Conservation (phyloP, 2,113 vertebrate species). For the Corythaeola cristata region DNA sequence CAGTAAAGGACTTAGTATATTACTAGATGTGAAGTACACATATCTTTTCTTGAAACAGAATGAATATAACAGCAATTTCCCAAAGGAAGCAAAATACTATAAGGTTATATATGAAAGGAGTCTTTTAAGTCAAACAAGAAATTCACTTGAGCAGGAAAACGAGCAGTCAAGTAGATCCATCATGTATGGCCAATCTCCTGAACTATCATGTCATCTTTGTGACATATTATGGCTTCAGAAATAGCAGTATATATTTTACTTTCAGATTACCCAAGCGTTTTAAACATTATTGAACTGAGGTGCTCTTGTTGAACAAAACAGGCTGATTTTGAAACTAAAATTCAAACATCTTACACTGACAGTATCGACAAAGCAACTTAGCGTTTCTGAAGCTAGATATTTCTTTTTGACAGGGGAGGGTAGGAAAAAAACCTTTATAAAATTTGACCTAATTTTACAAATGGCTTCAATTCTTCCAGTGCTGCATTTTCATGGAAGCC, state of each 20-base stretch:
- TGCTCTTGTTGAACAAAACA: background rate
- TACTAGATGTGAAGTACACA: background rate
- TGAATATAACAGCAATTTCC: background rate
- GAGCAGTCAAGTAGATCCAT: fast-evolving
- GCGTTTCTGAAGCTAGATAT: background rate
- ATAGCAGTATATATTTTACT: background rate
- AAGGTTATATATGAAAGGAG: background rate
- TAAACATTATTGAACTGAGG: background rate
- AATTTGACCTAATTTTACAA: background rate
- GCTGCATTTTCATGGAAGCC: background rate
- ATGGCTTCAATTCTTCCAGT: background rate
- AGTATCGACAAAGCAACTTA: background rate
- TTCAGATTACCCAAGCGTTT: background rate
- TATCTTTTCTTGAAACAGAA: background rate
- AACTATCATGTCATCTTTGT: background rate
- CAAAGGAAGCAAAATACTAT: background rate
- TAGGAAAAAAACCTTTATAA: background rate
- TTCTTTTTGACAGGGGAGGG: background rate
- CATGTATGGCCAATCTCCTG: background rate
- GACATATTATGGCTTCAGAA: background rate
- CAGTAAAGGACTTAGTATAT: background rate
- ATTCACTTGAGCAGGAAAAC: background rate
- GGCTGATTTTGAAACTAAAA: background rate
- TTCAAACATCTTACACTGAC: background rate
- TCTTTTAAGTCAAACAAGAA: background rate